Evolutionary conservation across 2,113 vertebrate species (phyloP).

Genomic region (Martes martes): DNA sequence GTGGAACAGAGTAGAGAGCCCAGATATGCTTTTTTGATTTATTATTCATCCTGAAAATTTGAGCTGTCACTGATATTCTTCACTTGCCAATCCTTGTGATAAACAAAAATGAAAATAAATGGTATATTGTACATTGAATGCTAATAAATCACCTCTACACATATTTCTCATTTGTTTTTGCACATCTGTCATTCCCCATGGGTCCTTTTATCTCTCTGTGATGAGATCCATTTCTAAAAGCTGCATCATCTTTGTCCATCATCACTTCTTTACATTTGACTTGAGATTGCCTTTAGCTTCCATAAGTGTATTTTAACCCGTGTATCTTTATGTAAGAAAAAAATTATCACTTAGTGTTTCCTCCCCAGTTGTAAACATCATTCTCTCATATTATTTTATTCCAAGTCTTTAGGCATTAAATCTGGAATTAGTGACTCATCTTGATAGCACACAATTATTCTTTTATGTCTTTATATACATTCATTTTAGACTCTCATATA

Average conservation of each 20-base stretch:
- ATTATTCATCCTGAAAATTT: neutral
- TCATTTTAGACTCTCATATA: neutral
- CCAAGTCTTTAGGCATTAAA: neutral
- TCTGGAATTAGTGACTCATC: neutral
- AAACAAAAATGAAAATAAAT: neutral
- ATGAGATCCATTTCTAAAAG: neutral
- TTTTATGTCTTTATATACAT: neutral
- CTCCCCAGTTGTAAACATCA: neutral
- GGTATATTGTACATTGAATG: no score
- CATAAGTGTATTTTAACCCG: neutral
- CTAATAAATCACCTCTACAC: neutral
- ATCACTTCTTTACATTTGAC: neutral
- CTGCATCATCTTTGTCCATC: neutral
- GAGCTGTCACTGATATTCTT: neutral
- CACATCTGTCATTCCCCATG: neutral
- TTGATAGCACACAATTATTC: neutral
- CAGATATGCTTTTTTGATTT: neutral
- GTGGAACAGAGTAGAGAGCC: no score
- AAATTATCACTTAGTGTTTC: neutral
- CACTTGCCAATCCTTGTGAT: neutral
- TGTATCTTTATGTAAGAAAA: neutral
- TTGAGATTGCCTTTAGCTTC: neutral
- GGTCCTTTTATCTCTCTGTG: neutral
- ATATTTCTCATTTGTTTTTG: neutral
- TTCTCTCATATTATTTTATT: neutral